Evolutionary conservation across 2,797 vertebrate genomes (phyloP), one percentile per base, ranked within the genome.

Genomic region (Dendrocincla tyrannina): DNA sequence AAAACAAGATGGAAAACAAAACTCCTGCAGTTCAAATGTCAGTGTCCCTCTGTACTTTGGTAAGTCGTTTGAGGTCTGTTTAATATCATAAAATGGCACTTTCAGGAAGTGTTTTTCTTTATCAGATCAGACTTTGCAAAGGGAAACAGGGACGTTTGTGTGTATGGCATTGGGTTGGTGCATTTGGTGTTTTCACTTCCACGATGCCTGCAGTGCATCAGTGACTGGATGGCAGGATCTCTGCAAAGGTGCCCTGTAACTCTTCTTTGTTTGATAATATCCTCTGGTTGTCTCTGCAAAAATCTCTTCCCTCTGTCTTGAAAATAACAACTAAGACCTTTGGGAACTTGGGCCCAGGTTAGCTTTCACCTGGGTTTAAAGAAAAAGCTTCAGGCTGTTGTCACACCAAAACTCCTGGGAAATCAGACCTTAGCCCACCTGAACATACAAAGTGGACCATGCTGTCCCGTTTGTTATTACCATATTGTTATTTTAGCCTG

Each of bases 21-120:
- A 88, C 93, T 93, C 73, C 79, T 59, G 88, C 63, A 74, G 59
- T 85, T 96, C 88, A 87, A 82, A 95, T 87, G 83, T 95, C 83
- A 94, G 14, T 60, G 67, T 94, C 41, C 89, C 62, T 84, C 70
- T 93, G 52, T 84, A 64, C 47, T 88, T 84, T 30, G 62, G 50
- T 46, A 77, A 59, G 67, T 67, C 30, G 53, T 60, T 76, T 52
- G 60, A 89, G 64, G 52, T 42, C 91, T 94, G 80, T 76, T 90
- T 91, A 88, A 33, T 91, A 60, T 82, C 59, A 42, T 44, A 53
- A 86, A 94, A 83, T 68, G 86, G 17, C 88, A 83, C 49, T 74
- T 93, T 92, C 41, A 64, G 83, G 60, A 91, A 82, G 60, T 35
- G 70, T 62, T 91, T 78, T 93, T 81, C 76, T 78, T 92, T 79